Conservation (phyloP, 1,140 invertebrate species). For the fruit fly (Drosophila melanogaster) region Release_6_plus_ISO1_MT NC_004354.4:20991001-20991500, state of each 20-base stretch:
- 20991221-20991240: too few relatives aligned
- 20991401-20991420: not conserved
- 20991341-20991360: too few relatives aligned
- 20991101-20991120: not conserved
- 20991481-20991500: slow-evolving; percentile 15
- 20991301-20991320: too few relatives aligned
- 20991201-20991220: too few relatives aligned
- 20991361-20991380: not conserved
- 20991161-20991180: too few relatives aligned
- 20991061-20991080: not conserved
- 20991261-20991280: too few relatives aligned
- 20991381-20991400: not conserved
- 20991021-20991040: slow-evolving; percentile 18
- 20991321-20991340: too few relatives aligned
- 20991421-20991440: not conserved
- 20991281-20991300: too few relatives aligned
- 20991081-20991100: not conserved
- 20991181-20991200: too few relatives aligned
- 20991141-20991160: too few relatives aligned
- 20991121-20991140: too few relatives aligned
- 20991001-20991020: slow-evolving; percentile 1
- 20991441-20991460: not conserved
- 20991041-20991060: not conserved
- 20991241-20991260: too few relatives aligned
- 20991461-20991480: slow-evolving; percentile 13